These are phyloP conservation scores for Carlito syrichta DNA, from an alignment of 2,113 vertebrate species.

Conservation along the genomic window DNA sequence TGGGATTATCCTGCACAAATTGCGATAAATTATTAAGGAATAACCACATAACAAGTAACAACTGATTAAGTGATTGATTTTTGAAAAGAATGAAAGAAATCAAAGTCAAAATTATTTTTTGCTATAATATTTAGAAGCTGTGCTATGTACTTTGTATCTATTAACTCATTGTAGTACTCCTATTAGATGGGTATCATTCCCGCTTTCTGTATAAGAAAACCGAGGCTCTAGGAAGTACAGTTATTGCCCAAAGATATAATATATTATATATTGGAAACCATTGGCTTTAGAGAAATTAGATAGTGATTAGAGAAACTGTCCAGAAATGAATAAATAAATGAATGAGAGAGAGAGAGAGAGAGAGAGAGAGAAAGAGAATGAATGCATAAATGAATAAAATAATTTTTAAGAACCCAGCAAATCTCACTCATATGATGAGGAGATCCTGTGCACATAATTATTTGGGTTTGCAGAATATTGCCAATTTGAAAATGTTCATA, in stretches of 20 bases:
- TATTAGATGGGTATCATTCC: background rate
- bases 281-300: slow-evolving; percentile 1
- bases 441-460: background rate
- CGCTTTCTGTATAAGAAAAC: background rate
- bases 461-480: background rate
- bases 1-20: background rate
- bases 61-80: background rate
- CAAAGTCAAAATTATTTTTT: background rate
- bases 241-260: background rate
- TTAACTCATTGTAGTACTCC: background rate
- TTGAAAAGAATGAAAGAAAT: background rate
- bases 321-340: background rate
- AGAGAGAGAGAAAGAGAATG: background rate
- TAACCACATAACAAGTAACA: background rate
- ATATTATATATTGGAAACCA: background rate
- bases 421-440: background rate
- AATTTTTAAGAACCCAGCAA: background rate
- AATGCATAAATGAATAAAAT: background rate
- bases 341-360: too few relatives aligned
- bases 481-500: background rate
- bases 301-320: background rate
- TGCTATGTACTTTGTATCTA: background rate
- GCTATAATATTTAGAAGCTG: background rate
- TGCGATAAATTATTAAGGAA: background rate
- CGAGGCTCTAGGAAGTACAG: background rate